Evolutionary conservation across 2,797 vertebrate genomes (phyloP).

Genomic region (Sebastes goodei): DNA sequence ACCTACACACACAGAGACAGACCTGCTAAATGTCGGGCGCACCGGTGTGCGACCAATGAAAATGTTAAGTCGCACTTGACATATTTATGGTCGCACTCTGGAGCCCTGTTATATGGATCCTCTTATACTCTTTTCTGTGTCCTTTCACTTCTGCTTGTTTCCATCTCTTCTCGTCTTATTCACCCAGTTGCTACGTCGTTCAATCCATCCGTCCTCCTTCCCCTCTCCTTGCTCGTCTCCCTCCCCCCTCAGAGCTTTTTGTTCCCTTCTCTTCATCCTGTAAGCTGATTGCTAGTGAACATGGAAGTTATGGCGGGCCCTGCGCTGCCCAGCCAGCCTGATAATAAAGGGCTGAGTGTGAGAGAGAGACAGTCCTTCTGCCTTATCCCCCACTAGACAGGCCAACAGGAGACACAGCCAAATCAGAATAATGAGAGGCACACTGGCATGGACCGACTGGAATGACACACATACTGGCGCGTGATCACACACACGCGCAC

Average conservation of each 20-base stretch:
- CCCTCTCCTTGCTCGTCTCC: conserved; percentile 5
- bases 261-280: conserved; percentile 47
- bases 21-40: too few species aligned
- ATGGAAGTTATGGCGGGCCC: conserved; percentile 66
- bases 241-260: conserved; percentile 32
- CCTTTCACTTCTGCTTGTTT: background rate
- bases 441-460: conserved; percentile 74
- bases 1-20: too few species aligned
- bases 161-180: background rate
- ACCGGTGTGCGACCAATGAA: too few species aligned
- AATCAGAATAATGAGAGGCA: conserved; percentile 86
- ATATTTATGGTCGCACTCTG: too few species aligned
- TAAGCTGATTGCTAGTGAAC: conserved; percentile 66
- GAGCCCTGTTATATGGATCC: background rate
- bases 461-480: conserved; percentile 68
- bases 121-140: background rate
- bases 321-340: conserved; percentile 67
- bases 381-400: conserved; percentile 77
- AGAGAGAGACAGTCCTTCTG: conserved; percentile 70
- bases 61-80: too few species aligned
- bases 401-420: conserved; percentile 76
- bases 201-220: conserved; percentile 17
- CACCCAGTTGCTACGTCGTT: conserved; percentile 32
- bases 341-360: conserved; percentile 72
- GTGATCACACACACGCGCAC: conserved; percentile 19